Conservation (phyloP, 2,888 invertebrate species). For the Meteorus colon region DNA sequence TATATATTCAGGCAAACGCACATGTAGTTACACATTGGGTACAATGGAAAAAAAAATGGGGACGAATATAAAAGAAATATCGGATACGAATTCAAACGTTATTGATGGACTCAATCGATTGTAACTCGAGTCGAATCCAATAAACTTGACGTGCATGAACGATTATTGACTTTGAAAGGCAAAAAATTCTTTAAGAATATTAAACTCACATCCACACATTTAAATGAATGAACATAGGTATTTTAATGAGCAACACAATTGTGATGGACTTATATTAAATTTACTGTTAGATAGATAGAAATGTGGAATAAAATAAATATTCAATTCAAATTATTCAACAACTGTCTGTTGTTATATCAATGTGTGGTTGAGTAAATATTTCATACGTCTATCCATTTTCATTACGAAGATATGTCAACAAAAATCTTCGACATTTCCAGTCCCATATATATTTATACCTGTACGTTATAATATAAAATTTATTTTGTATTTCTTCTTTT, state of each 20-base stretch:
- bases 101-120: slow-evolving; percentile 23
- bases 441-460: too few species aligned
- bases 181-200: not conserved
- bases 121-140: slow-evolving; percentile 21
- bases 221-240: too few species aligned
- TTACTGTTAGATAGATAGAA: too few species aligned
- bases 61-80: slow-evolving; percentile 21
- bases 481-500: slow-evolving; percentile 8
- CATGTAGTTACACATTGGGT: slow-evolving; percentile 34
- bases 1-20: slow-evolving; percentile 16
- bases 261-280: too few species aligned
- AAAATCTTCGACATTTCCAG: too few species aligned
- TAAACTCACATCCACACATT: not conserved
- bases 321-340: too few species aligned
- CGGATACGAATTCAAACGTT: slow-evolving; percentile 16
- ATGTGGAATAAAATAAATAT: too few species aligned
- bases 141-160: slow-evolving; percentile 27
- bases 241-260: too few species aligned
- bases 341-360: too few species aligned
- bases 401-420: too few species aligned
- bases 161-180: not conserved
- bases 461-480: too few species aligned
- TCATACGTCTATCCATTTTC: not conserved
- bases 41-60: slow-evolving; percentile 20
- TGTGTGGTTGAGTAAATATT: not conserved